Evolutionary conservation across 2,888 invertebrate genomes (phyloP).

Genomic region (Serrognathus titanus): DNA sequence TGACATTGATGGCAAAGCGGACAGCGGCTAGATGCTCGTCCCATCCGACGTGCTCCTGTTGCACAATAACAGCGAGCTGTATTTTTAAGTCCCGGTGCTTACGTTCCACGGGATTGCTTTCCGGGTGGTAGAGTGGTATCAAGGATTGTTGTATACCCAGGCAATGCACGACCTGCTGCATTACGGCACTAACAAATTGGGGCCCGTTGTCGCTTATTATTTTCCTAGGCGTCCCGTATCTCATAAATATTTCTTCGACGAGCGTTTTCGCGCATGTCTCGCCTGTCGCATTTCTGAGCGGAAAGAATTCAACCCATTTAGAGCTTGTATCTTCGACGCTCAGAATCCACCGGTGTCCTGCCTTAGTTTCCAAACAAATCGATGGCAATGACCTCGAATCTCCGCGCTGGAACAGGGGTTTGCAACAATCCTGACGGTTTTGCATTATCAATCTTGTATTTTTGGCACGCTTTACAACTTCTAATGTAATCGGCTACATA

Average conservation of each 20-base stretch:
- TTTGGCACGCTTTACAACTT: constrained; percentile 19
- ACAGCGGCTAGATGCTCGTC: constrained; percentile 24
- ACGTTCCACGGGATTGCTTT: constrained; percentile 37
- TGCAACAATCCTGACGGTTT: constrained; percentile 24
- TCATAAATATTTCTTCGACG: constrained; percentile 35
- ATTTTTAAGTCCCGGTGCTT: constrained; percentile 34
- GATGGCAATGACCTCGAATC: constrained; percentile 31
- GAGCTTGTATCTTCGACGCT: constrained; percentile 10
- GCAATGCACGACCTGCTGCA: constrained; percentile 6
- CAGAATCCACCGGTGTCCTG: constrained; percentile 19
- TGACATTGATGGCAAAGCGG: constrained; percentile 31
- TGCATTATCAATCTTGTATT: constrained; percentile 16
- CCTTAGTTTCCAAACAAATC: constrained; percentile 31
- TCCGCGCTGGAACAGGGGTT: constrained; percentile 19
- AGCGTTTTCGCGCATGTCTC: constrained; percentile 31
- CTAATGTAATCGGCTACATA: constrained; percentile 9
- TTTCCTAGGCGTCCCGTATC: constrained; percentile 36
- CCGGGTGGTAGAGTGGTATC: constrained; percentile 37
- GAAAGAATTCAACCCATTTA: constrained; percentile 38
- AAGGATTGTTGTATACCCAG: constrained; percentile 12
- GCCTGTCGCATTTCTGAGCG: constrained; percentile 32
- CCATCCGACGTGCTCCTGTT: constrained; percentile 28
- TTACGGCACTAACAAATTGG: constrained; percentile 4
- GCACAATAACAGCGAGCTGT: constrained; percentile 29
- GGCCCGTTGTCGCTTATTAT: constrained; percentile 29